phyloP scores from a whole-genome alignment of 2,797 vertebrate genomes.

The Knipowitschia caucasica region DNA sequence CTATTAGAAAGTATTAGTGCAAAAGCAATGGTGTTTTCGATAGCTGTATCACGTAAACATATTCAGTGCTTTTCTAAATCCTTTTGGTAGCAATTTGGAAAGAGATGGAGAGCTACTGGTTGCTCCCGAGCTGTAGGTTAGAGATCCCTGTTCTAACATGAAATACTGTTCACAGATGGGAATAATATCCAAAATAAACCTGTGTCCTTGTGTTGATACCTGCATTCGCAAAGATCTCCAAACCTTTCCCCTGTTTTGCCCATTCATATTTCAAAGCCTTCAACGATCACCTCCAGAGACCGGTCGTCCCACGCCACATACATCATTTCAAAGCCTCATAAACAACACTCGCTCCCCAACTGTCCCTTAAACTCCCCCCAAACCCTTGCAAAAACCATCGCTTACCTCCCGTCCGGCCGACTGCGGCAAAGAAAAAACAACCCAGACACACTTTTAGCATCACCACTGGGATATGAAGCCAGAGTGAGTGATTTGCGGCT shows the following conservation, averaged over 20 bases:
- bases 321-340: slow-evolving; percentile 40
- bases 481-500: slow-evolving; percentile 46
- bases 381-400: slow-evolving; percentile 24
- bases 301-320: slow-evolving; percentile 15
- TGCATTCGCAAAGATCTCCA: background rate
- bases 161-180: no score
- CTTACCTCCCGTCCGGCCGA: background rate
- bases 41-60: no score
- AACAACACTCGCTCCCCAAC: slow-evolving; percentile 31
- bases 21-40: no score
- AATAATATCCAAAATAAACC: no score
- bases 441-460: slow-evolving; percentile 21
- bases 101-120: no score
- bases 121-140: no score
- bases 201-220: background rate
- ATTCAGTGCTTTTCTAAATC: no score
- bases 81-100: no score
- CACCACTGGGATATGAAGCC: slow-evolving; percentile 19
- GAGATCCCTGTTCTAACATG: no score
- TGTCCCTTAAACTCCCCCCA: slow-evolving; percentile 30
- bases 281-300: slow-evolving; percentile 35
- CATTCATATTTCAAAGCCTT: slow-evolving; percentile 25
- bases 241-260: background rate
- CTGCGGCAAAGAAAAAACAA: slow-evolving; percentile 31
- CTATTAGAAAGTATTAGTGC: no score